Base-by-base conservation (phyloP, 2,888 invertebrate genomes). In the Oxystoma pomonae region DNA sequence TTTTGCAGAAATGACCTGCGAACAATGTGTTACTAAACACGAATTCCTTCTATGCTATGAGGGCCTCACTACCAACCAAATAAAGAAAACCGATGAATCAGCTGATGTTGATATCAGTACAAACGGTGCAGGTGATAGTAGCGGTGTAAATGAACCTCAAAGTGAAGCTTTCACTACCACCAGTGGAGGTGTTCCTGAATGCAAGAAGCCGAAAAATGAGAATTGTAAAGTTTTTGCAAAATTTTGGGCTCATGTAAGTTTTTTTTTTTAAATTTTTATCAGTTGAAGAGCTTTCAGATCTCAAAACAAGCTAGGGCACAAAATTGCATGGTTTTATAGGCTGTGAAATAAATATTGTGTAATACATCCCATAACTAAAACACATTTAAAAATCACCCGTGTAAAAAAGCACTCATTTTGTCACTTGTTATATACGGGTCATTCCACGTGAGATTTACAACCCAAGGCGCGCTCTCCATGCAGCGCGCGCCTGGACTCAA, bases 1-100 rank as follows among this genome's bases (percentile, higher is more conserved):
- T 66, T 76, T 76, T 71, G 70, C 73, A 72, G 96, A 96, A 83
- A 90, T 96, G 89, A 86, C 92, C 60, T 96, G 96, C 77, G 86
- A 85, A 60, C 77, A 73, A 1, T 96, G 96, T 74, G 90, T 93
- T 85, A 82, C 85, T n/a, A 84, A 85, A 62, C 87, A 91, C 80
- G 82, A 85, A 9, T 94, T 95, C 76, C 80, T 95, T 17, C 84
- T 87, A 77, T 84, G 87, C 74, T 94, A 94, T 74, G 83, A 85
- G 65, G 81, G 81, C 0, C 73, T 85, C 59, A 79, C 82, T 57
- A 70, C 65, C 53, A 67, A 58, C 50, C 67, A 76, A 50, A 68
- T 68, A 17, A 61, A 58, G 16, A 70, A 66, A 58, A 62, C 64
- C 20, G 58, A 53, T 50, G 67, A 71, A 57, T 65, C 69, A 16